Conservation (phyloP, 2,888 invertebrate genomes). For the Caenorhabditis virilis region DNA sequence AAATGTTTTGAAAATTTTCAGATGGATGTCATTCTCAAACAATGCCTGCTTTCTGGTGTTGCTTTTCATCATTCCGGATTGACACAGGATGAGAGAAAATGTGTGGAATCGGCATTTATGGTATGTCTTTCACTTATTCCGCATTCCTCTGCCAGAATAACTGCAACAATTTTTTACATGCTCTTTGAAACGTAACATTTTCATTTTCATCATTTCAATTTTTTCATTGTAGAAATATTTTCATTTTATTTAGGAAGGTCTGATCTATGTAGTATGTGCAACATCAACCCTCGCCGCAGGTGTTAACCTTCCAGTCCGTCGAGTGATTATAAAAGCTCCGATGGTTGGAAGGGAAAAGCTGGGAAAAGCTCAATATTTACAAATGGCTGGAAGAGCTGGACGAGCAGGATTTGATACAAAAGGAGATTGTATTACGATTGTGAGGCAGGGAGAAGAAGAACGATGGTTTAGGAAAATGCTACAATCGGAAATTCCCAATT, state of each 20-base stretch:
- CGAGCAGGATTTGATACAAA: constrained; percentile 82
- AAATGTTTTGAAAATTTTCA: not conserved
- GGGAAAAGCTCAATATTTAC: constrained; percentile 82
- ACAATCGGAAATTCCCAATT: constrained; percentile 43
- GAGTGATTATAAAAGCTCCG: constrained; percentile 89
- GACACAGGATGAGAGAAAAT: constrained; percentile 82
- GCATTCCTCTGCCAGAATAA: too few relatives aligned
- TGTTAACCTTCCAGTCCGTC: constrained; percentile 67
- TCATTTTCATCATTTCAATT: too few relatives aligned
- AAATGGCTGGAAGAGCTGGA: constrained; percentile 94
- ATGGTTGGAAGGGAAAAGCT: constrained; percentile 80
- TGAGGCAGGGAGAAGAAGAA: constrained; percentile 74
- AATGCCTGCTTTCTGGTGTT: constrained; percentile 80
- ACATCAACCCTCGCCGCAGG: constrained; percentile 97
- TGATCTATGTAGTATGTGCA: constrained; percentile 86
- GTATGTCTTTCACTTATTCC: too few relatives aligned
- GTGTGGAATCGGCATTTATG: constrained; percentile 77
- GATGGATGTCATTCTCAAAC: constrained; percentile 74
- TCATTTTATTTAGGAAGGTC: too few relatives aligned
- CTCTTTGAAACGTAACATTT: too few relatives aligned
- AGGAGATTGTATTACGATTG: constrained; percentile 87
- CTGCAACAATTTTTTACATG: too few relatives aligned
- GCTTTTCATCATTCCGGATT: constrained; percentile 89
- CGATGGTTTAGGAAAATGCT: constrained; percentile 62
- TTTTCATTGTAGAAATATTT: too few relatives aligned